Conservation (phyloP, 1,140 invertebrate genomes). For the Thaumatotibia leucotreta region DNA sequence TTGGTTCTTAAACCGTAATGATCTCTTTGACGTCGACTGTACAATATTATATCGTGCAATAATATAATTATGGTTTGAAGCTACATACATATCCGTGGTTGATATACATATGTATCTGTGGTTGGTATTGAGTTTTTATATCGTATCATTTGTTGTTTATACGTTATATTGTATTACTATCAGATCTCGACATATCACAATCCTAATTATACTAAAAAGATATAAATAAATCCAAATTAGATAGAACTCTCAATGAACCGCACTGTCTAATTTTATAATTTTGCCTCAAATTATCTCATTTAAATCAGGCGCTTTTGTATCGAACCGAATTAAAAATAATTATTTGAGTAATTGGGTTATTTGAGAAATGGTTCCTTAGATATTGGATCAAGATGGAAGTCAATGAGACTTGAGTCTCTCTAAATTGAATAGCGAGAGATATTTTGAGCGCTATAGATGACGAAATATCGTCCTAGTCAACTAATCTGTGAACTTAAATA, state of each 20-base stretch:
- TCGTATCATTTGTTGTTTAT: too few relatives aligned
- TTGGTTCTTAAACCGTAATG: too few relatives aligned
- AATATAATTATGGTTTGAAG: too few relatives aligned
- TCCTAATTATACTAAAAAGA: not conserved
- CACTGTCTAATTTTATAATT: not conserved
- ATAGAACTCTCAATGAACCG: not conserved
- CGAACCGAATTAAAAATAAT: not conserved
- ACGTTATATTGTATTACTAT: too few relatives aligned
- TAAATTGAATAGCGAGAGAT: not conserved
- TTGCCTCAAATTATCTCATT: not conserved
- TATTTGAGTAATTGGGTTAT: not conserved
- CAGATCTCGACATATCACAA: not conserved
- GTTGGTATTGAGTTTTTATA: too few relatives aligned
- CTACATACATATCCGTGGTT: too few relatives aligned
- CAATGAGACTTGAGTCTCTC: not conserved
- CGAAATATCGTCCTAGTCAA: not conserved
- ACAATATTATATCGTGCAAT: too few relatives aligned
- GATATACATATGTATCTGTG: too few relatives aligned
- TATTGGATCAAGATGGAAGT: not conserved
- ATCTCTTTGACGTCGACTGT: too few relatives aligned
- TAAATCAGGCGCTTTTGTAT: not conserved
- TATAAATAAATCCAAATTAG: not conserved
- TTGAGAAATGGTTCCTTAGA: not conserved
- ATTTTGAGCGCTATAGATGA: not conserved
- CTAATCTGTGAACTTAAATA: too few relatives aligned